phyloP scores from a whole-genome alignment of 2,797 vertebrate genomes.

The Acanthurus leucopareius region DNA sequence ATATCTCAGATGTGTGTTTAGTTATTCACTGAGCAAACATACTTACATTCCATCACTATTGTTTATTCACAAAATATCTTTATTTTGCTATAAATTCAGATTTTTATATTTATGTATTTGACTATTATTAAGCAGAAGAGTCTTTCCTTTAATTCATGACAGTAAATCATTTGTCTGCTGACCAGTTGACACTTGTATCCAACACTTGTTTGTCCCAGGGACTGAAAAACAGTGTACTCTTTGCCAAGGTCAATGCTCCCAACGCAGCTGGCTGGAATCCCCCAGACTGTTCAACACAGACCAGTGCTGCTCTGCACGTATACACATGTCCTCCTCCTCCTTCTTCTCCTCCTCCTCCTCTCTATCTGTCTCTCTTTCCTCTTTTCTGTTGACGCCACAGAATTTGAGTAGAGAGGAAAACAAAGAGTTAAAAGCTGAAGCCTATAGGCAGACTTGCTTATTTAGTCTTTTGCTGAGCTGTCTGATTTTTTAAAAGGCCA shows the following conservation, averaged over 20 bases:
- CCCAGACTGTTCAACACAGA: slow-evolving; percentile 74
- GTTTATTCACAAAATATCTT: background rate
- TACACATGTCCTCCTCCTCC: slow-evolving; percentile 64
- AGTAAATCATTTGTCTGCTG: slow-evolving; percentile 51
- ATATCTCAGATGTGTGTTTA: no score
- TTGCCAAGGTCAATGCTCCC: slow-evolving; percentile 82
- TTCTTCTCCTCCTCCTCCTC: slow-evolving; percentile 57
- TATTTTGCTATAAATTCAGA: background rate
- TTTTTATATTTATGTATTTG: background rate
- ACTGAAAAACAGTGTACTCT: slow-evolving; percentile 70
- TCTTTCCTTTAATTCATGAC: slow-evolving; percentile 31
- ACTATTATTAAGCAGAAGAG: background rate
- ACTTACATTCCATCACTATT: background rate
- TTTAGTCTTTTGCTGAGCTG: slow-evolving; percentile 7
- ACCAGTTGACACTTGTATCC: slow-evolving; percentile 59
- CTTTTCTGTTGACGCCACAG: slow-evolving; percentile 72
- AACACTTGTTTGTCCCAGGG: slow-evolving; percentile 69
- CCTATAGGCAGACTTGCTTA: slow-evolving; percentile 11
- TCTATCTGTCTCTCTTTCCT: slow-evolving; percentile 48
- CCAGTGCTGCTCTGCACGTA: slow-evolving; percentile 80
- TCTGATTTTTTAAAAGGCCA: background rate
- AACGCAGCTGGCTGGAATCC: slow-evolving; percentile 81
- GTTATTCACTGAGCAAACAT: background rate
- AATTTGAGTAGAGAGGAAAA: slow-evolving; percentile 49
- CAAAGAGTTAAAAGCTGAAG: slow-evolving; percentile 50